These are phyloP conservation scores for Megalonaias nervosa DNA, from an alignment of 1,140 invertebrate species.

Conservation along the genomic window DNA sequence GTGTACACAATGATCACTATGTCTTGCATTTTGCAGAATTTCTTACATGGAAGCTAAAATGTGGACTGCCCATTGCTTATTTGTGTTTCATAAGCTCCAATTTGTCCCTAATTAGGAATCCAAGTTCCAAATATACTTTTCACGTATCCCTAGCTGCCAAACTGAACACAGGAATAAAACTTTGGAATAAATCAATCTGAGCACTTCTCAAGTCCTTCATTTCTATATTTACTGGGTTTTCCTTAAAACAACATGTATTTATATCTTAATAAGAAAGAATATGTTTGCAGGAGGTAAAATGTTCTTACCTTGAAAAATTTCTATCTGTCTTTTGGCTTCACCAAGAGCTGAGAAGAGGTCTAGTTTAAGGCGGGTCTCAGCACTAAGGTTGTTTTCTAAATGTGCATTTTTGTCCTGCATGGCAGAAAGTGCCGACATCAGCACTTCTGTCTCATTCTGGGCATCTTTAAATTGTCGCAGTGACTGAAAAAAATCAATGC, in stretches of 20 bases:
- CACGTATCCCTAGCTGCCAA: no score
- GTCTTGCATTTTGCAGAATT: no score
- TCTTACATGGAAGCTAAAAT: no score
- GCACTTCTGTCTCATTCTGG: conserved; percentile 84
- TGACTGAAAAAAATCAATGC: conserved; percentile 63
- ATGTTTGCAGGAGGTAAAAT: background rate
- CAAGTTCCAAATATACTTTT: no score
- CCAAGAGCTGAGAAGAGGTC: conserved; percentile 97
- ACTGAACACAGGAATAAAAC: no score
- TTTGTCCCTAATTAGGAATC: no score
- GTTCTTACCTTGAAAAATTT: conserved; percentile 90
- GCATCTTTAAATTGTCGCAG: conserved; percentile 79
- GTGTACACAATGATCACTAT: no score
- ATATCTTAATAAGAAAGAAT: background rate
- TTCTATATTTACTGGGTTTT: background rate
- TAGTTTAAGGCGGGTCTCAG: conserved; percentile 95
- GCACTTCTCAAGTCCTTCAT: background rate
- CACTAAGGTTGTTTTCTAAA: conserved; percentile 92
- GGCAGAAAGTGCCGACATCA: conserved; percentile 84
- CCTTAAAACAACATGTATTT: background rate
- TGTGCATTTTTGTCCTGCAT: conserved; percentile 91
- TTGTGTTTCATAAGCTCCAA: no score
- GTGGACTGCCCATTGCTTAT: no score
- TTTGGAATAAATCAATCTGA: background rate
- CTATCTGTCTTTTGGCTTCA: conserved; percentile 92